phyloP scores from a whole-genome alignment of 2,797 vertebrate genomes.

The Apogon talboti region DNA sequence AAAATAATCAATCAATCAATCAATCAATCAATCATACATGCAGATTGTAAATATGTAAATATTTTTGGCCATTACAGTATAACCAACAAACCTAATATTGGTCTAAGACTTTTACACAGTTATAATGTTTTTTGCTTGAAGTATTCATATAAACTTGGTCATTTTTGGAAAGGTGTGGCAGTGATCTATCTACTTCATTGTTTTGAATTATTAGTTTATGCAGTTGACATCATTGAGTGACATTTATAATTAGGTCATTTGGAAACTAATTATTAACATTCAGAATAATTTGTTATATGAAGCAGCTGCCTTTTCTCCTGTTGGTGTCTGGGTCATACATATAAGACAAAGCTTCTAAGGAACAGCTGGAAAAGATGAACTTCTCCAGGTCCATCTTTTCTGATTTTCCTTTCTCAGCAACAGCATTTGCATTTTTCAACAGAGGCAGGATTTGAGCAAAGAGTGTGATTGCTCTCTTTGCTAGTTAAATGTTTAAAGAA shows the following conservation, averaged over 20 bases:
- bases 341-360: slow-evolving; percentile 36
- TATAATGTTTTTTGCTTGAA: slow-evolving; percentile 35
- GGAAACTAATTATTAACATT: slow-evolving; percentile 13
- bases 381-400: slow-evolving; percentile 73
- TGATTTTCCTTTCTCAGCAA: slow-evolving; percentile 76
- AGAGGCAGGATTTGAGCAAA: slow-evolving; percentile 82
- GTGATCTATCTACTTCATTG: slow-evolving; percentile 36
- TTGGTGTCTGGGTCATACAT: slow-evolving; percentile 27
- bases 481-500: slow-evolving; percentile 87
- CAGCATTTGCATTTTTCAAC: slow-evolving; percentile 84
- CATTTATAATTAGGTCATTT: slow-evolving; percentile 2
- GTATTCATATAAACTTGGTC: slow-evolving; percentile 40
- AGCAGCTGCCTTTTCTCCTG: slow-evolving; percentile 31
- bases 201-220: slow-evolving; percentile 32
- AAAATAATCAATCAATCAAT: too few relatives aligned
- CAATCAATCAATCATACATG: too few relatives aligned
- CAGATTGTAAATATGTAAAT: too few relatives aligned
- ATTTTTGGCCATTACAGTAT: too few relatives aligned
- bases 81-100: too few relatives aligned
- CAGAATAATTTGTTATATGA: slow-evolving; percentile 23
- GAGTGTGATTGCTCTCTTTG: slow-evolving; percentile 84
- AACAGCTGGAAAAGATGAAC: slow-evolving; percentile 54
- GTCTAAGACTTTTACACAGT: too few relatives aligned
- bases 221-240: slow-evolving; percentile 37
- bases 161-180: slow-evolving; percentile 24